Evolutionary conservation across 2,797 vertebrate species (phyloP), one percentile per base, ranked within the genome.

Genomic region (Sorex maritimensis): DNA sequence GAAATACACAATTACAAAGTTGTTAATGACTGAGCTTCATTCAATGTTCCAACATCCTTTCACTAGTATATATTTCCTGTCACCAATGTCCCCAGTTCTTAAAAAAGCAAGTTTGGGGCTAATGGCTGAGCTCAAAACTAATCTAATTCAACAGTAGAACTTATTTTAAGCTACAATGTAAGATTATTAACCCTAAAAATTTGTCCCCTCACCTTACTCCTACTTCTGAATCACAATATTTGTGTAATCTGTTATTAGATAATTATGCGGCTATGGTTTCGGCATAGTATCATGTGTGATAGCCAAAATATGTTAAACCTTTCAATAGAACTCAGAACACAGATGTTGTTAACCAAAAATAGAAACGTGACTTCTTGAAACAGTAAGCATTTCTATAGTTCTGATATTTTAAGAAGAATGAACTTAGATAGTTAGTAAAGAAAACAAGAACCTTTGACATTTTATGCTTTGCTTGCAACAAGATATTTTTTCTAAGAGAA

Each of bases 311-410:
- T 61, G 58, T 61, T 19, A 61, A 61, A 61, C 58, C 21, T 61
- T 61, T 1, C 23, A 15, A 41, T 61, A 86, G 14, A 78, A 41
- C 55, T 81, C 77, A 74, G 86, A 73, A 81, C 89, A 85, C 28
- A 96, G 92, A 61, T 83, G 28, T 21, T 78, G 63, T 69, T 75
- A 88, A 49, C 38, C 78, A 5, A 28, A 86, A 92, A 94, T 80
- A 93, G 0, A 6, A 78, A 14, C 90, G 72, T 92, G 63, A 69
- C 78, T n/a, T 88, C 41, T 93, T 68, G 34, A 91, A 73, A 24
- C 19, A 78, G 28, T 71, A 67, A 84, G 6, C 41, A 78, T 38
- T 72, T 74, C 7, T 24, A 30, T 19, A 75, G 10, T 88, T 91
- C 14, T 55, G 41, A 44, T 44, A 38, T 34, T 72, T 91, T 88